Evolutionary conservation across 2,888 invertebrate species (phyloP).

Genomic region (Amphimallon solstitiale): DNA sequence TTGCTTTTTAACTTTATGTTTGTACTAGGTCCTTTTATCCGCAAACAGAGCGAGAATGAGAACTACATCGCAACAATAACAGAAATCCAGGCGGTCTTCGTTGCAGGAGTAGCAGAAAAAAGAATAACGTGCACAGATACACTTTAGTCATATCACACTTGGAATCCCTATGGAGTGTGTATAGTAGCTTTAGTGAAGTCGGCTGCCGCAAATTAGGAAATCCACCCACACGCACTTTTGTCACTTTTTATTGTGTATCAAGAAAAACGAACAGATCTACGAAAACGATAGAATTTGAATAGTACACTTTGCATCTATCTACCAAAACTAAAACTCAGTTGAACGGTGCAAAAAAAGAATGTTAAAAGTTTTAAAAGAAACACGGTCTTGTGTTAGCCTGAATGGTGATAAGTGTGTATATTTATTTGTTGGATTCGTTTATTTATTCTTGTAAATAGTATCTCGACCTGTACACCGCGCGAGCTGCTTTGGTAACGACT

Average conservation of each 20-base stretch:
- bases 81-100: slow-evolving; percentile 44
- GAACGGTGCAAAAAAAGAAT: slow-evolving; percentile 29
- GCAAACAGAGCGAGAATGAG: slow-evolving; percentile 11
- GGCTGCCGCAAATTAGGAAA: slow-evolving; percentile 58
- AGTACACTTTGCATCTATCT: slow-evolving; percentile 2
- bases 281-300: neutral
- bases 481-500: slow-evolving; percentile 29
- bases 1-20: too few species aligned
- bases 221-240: slow-evolving; percentile 54
- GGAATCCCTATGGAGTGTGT: slow-evolving; percentile 40
- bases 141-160: slow-evolving; percentile 47
- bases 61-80: slow-evolving; percentile 39
- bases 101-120: slow-evolving; percentile 42
- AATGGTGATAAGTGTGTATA: slow-evolving; percentile 36
- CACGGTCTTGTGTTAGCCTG: too few species aligned
- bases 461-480: neutral
- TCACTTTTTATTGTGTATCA: slow-evolving; percentile 50
- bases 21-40: neutral
- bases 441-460: too few species aligned
- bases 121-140: slow-evolving; percentile 44
- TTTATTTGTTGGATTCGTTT: slow-evolving; percentile 1
- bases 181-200: slow-evolving; percentile 8
- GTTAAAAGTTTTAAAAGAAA: slow-evolving; percentile 46
- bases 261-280: neutral
- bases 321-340: slow-evolving; percentile 53